phyloP scores from a whole-genome alignment of 2,113 vertebrate genomes.

The Xiphophorus maculatus region DNA sequence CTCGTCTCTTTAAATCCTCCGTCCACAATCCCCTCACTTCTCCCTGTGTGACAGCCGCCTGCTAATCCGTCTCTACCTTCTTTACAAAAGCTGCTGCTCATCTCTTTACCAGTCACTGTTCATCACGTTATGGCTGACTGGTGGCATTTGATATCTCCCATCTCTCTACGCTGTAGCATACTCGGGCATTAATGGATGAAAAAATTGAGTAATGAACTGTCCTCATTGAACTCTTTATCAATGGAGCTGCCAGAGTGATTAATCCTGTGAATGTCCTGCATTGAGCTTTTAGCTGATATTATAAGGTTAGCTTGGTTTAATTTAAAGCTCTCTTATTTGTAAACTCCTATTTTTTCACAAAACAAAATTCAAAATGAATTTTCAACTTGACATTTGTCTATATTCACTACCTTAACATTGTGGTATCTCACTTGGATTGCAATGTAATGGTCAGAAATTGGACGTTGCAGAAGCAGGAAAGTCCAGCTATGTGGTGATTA shows the following conservation, averaged over 20 bases:
- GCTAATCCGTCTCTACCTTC: conserved; percentile 47
- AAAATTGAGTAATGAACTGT: conserved; percentile 5
- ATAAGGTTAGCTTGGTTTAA: background rate
- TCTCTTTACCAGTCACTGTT: conserved; percentile 21
- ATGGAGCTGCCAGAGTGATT: background rate
- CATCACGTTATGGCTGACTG: conserved; percentile 1
- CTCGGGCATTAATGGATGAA: conserved; percentile 9
- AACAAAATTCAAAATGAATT: background rate
- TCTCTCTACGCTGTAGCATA: background rate
- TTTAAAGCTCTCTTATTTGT: conserved; percentile 9
- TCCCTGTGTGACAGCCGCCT: conserved; percentile 11
- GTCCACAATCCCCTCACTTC: conserved; percentile 26
- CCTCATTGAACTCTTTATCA: background rate
- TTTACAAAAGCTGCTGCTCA: conserved; percentile 30
- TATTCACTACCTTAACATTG: background rate
- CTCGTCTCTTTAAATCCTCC: conserved; percentile 27
- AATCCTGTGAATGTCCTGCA: conserved; percentile 16
- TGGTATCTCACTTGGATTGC: background rate
- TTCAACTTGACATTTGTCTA: background rate
- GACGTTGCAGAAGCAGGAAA: background rate
- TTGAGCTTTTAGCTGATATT: conserved; percentile 37
- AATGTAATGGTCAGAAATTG: background rate
- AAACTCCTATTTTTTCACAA: background rate
- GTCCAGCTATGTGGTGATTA: background rate
- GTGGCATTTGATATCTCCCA: conserved; percentile 16